These are phyloP conservation scores for Potamarius usumacintae DNA, from an alignment of 2,113 vertebrate genomes.

Conservation along the genomic window DNA sequence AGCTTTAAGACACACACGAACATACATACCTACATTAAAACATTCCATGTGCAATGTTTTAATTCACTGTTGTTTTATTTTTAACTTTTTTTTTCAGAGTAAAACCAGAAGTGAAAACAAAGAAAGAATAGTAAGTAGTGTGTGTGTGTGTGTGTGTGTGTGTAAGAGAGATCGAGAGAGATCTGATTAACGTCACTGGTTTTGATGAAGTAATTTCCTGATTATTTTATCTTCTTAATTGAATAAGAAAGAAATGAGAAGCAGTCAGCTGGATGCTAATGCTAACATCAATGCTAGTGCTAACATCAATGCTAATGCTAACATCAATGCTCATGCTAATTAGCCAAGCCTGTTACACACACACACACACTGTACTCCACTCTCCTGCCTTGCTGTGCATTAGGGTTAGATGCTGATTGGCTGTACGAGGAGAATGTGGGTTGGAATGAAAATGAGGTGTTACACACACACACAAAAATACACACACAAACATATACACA, in stretches of 20 bases:
- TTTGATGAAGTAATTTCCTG: neutral
- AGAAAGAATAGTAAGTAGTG: slow-evolving; percentile 90
- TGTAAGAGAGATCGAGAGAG: neutral
- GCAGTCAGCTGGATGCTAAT: slow-evolving; percentile 42
- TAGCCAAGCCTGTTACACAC: slow-evolving; percentile 27
- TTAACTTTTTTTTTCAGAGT: slow-evolving; percentile 70
- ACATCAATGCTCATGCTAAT: slow-evolving; percentile 13
- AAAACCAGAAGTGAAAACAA: slow-evolving; percentile 86
- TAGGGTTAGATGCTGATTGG: neutral
- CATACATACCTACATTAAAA: neutral
- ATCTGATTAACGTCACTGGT: neutral
- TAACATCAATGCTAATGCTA: slow-evolving; percentile 4
- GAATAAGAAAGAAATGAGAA: slow-evolving; percentile 44
- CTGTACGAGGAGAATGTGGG: neutral
- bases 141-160: neutral
- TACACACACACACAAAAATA: too few relatives aligned
- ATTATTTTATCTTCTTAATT: neutral
- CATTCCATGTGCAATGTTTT: neutral
- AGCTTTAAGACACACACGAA: neutral
- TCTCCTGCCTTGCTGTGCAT: neutral
- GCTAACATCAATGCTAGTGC: slow-evolving; percentile 1
- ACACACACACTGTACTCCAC: neutral
- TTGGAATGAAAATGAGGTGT: neutral
- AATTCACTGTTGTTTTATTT: neutral
- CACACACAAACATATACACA: too few relatives aligned